Base-by-base conservation (phyloP, 2,113 vertebrate genomes). In the Zosterops japonicus region DNA sequence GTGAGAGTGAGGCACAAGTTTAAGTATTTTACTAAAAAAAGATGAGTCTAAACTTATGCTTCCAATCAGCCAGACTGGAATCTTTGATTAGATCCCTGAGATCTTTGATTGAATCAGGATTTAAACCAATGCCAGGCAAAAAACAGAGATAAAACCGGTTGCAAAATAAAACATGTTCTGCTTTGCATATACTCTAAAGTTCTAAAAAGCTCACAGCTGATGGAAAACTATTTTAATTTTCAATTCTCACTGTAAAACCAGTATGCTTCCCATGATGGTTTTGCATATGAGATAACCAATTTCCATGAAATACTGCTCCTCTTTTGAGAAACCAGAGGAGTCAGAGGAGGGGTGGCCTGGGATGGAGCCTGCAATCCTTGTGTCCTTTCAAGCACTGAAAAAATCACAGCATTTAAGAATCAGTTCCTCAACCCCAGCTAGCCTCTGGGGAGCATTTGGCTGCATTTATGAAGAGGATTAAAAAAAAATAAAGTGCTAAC, bases 41-140 rank as follows among this genome's bases (percentile, higher is more conserved):
- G 52, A 63, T 52, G 52, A 79, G 87, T 74, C 92, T 90, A 61
- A 94, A 94, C 83, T 86, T 94, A 52, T 87, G 83, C 65, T 97
- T 96, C 91, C 64, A 95, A 91, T 95, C 80, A 90, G 80, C 64
- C 60, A 81, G 92, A 63, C 39, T 83, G 59, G 85, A 95, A 86
- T 90, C 55, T 78, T 77, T 94, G 86, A 94, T 95, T 90, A 90
- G 68, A 89, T 87, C 69, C 72, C 80, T 92, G 24, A 90, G 74
- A 90, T 90, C 92, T 93, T 87, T 29, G 41, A 72, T 60, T 81
- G 88, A 97, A 93, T 89, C 83, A 84, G 77, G 70, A 81, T 74
- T 96, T 90, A 90, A 95, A 96, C 88, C 92, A 93, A 74, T 57
- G 72, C 42, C 69, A 89, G 90, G 65, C 65, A 79, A 95, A 90